Conservation (phyloP, 2,797 vertebrate species). For the Podarcis lilfordi region DNA sequence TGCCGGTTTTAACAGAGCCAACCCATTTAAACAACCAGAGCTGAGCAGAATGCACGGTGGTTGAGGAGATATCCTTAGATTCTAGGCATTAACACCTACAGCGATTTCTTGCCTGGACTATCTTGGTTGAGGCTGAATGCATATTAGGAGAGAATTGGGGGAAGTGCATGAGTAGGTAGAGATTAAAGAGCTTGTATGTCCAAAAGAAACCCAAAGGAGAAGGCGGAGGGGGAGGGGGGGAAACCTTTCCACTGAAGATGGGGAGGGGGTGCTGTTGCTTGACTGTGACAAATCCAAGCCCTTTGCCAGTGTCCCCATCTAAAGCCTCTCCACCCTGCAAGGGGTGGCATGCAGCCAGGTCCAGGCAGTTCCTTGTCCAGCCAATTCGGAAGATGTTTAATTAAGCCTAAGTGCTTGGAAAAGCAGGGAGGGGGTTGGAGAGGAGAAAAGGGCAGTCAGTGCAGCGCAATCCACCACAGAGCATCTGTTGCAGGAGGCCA, state of each 20-base stretch:
- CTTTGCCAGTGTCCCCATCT: not conserved
- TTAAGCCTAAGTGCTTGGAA: constrained; percentile 28
- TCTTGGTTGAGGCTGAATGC: not conserved
- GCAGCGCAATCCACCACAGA: constrained; percentile 11
- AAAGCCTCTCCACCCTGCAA: not conserved
- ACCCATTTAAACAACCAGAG: not conserved
- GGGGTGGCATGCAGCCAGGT: constrained; percentile 11
- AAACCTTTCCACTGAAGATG: not conserved
- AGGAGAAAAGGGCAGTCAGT: constrained; percentile 8
- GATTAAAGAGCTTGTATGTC: not conserved
- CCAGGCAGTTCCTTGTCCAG: constrained; percentile 1
- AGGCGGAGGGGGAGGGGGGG: no score
- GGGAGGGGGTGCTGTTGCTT: not conserved
- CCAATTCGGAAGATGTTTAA: constrained; percentile 24
- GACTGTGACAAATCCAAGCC: not conserved
- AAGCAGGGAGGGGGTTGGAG: not conserved
- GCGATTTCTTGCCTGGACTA: not conserved
- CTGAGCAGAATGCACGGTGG: not conserved
- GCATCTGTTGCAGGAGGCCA: constrained; percentile 4
- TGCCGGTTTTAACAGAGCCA: not conserved
- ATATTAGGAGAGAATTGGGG: not conserved
- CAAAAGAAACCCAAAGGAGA: not conserved
- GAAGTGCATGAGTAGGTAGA: no score
- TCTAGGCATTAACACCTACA: not conserved
- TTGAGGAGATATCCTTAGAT: not conserved